phyloP scores from a whole-genome alignment of 2,113 vertebrate genomes.

The Ctenodactylus gundi region DNA sequence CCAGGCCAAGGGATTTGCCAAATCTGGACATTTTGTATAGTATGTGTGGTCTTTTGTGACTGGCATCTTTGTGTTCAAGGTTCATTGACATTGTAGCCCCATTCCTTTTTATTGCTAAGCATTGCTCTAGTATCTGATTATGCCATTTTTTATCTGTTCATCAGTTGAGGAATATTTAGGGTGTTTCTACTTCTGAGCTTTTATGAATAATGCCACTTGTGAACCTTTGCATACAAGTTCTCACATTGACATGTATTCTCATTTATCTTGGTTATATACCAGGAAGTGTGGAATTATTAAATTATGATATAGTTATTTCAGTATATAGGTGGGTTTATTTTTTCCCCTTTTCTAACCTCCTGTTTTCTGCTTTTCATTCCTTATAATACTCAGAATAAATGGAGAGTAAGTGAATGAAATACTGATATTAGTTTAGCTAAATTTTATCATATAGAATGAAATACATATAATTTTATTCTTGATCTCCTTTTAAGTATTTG shows the following conservation, averaged over 20 bases:
- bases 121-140: background rate
- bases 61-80: background rate
- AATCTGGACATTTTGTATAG: background rate
- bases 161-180: background rate
- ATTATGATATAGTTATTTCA: background rate
- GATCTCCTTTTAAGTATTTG: conserved; percentile 20
- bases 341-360: background rate
- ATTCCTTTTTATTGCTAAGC: background rate
- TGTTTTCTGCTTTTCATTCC: conserved; percentile 31
- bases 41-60: background rate
- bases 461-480: background rate
- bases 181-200: background rate
- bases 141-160: background rate
- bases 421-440: background rate
- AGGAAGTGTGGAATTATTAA: background rate
- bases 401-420: background rate
- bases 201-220: background rate
- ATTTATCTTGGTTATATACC: background rate
- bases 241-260: background rate
- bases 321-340: background rate
- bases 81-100: background rate
- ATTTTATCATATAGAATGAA: background rate
- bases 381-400: background rate
- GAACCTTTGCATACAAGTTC: conserved; percentile 6
- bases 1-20: background rate